Percentiles rank a stretch among this genome's conserved stretches.
Conservation (phyloP, 2,888 invertebrate genomes). For the Drosophila neonasuta region DNA sequence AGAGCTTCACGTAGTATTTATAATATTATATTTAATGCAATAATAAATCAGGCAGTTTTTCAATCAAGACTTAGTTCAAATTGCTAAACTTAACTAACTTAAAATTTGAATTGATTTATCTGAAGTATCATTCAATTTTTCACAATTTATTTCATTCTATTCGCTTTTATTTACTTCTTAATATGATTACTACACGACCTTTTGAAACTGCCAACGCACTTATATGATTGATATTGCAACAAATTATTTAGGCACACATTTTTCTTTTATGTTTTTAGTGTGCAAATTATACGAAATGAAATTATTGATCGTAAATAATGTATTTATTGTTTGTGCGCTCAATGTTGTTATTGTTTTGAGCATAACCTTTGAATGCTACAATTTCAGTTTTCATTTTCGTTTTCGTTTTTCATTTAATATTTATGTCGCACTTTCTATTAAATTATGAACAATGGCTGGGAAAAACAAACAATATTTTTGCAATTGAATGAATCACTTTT, state of each 20-base stretch:
- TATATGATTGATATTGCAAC: conserved; percentile 22
- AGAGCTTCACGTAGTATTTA: too few relatives aligned
- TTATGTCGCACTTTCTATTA: conserved; percentile 57
- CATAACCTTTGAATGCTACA: conserved; percentile 37
- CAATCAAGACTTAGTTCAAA: neutral
- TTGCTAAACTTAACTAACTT: neutral
- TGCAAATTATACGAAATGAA: conserved; percentile 48
- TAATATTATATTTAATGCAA: too few relatives aligned
- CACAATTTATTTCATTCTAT: neutral
- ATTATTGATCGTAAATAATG: conserved; percentile 65
- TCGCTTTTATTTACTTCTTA: neutral
- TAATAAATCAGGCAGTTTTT: neutral
- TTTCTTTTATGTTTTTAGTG: conserved; percentile 43
- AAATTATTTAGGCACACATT: neutral
- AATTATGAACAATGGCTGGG: conserved; percentile 58
- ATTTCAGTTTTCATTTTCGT: conserved; percentile 15
- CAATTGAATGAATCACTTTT: conserved; percentile 71
- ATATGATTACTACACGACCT: neutral
- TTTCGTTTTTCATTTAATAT: conserved; percentile 42
- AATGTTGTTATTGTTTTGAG: conserved; percentile 29
- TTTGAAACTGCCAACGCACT: neutral
- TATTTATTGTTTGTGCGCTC: conserved; percentile 60
- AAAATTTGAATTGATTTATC: neutral
- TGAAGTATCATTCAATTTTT: neutral
- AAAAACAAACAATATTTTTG: conserved; percentile 43